These are phyloP conservation scores for Lepus oiostolus DNA, from an alignment of 2,797 vertebrate species.

Conservation along the genomic window DNA sequence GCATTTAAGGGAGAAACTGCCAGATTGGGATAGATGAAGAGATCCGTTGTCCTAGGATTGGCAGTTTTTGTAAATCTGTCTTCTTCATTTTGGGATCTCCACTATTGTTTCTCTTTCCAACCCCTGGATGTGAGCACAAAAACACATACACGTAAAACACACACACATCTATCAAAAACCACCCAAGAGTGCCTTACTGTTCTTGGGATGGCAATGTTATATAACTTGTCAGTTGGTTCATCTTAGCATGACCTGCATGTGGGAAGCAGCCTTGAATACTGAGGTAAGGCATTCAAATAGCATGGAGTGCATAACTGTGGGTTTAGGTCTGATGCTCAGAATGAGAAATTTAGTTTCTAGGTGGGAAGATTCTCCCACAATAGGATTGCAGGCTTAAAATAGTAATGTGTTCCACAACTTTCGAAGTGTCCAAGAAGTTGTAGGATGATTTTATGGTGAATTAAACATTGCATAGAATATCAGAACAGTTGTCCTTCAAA, in stretches of 20 bases:
- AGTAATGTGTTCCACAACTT: neutral
- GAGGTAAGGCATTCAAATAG: neutral
- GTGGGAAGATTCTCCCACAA: neutral
- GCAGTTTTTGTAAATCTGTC: neutral
- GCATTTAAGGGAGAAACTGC: neutral
- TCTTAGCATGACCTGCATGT: neutral
- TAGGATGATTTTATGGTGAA: conserved; percentile 1
- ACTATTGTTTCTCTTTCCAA: neutral
- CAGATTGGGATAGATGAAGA: neutral
- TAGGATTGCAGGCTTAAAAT: neutral
- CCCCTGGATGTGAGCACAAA: neutral
- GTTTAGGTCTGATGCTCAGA: neutral
- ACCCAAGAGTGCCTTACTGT: neutral
- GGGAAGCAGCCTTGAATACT: neutral
- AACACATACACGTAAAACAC: no score
- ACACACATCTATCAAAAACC: neutral
- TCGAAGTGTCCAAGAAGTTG: neutral
- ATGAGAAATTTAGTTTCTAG: neutral
- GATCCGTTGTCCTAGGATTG: neutral
- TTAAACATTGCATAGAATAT: neutral
- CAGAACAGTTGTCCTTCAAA: neutral
- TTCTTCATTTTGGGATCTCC: neutral
- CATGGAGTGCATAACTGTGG: neutral
- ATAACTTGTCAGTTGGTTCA: neutral
- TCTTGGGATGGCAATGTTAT: neutral